These are phyloP conservation scores for Pseudococcus jackbeardsleyi DNA, from an alignment of 2,888 invertebrate genomes.

Conservation along the genomic window DNA sequence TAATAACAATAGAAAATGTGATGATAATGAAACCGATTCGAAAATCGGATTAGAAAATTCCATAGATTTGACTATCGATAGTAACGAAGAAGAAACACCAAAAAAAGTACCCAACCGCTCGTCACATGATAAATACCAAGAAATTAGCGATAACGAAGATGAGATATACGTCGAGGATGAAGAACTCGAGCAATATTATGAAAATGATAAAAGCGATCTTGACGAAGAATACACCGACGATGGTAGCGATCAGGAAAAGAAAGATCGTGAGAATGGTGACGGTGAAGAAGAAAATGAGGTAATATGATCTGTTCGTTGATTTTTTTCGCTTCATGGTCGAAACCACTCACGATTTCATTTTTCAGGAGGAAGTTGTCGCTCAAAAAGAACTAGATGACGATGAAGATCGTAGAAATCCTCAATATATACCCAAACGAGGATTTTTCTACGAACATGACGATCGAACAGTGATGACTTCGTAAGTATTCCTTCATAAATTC, in stretches of 20 bases:
- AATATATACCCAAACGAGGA: constrained; percentile 95
- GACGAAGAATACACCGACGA: constrained; percentile 66
- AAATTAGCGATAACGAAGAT: constrained; percentile 46
- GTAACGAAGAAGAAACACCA: neutral
- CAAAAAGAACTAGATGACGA: constrained; percentile 76
- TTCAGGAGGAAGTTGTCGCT: constrained; percentile 54
- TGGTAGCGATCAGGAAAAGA: constrained; percentile 71
- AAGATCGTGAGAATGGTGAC: constrained; percentile 80
- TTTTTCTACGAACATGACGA: constrained; percentile 98
- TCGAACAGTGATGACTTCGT: constrained; percentile 76
- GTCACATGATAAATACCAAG: constrained; percentile 1
- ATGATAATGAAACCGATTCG: constrained; percentile 39
- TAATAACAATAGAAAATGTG: constrained; percentile 55
- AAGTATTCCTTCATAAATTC: constrained; percentile 25
- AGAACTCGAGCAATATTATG: constrained; percentile 15
- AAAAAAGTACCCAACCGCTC: neutral
- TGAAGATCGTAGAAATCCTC: constrained; percentile 95
- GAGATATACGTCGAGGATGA: constrained; percentile 39
- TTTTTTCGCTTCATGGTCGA: neutral
- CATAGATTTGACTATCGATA: constrained; percentile 42
- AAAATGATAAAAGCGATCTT: constrained; percentile 34
- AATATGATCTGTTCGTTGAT: neutral
- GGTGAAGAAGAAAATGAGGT: constrained; percentile 75
- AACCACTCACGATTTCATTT: neutral
- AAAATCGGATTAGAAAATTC: neutral